phyloP scores from a whole-genome alignment of 2,113 vertebrate species.

The Notothenia rossii region DNA sequence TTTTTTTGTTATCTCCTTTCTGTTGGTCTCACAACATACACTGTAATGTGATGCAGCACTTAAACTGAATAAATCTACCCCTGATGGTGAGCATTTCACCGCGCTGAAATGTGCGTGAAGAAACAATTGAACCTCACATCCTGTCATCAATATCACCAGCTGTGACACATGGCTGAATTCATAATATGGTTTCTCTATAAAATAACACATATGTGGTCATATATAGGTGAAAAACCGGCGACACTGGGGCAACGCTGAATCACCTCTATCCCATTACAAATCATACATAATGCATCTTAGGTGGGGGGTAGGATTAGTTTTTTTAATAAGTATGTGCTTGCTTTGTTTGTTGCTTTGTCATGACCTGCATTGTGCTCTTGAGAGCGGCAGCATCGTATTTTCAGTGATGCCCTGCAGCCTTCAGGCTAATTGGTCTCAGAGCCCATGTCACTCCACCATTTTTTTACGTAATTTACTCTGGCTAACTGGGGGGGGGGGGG shows the following conservation, averaged over 20 bases:
- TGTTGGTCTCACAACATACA: slow-evolving; percentile 10
- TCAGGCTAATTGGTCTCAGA: slow-evolving; percentile 67
- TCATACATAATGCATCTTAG: slow-evolving; percentile 54
- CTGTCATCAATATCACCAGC: slow-evolving; percentile 51
- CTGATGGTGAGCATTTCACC: slow-evolving; percentile 16
- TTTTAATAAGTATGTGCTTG: neutral
- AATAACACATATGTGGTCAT: slow-evolving; percentile 30
- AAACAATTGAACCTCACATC: slow-evolving; percentile 37
- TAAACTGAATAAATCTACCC: slow-evolving; percentile 9
- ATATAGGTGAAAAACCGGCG: slow-evolving; percentile 16
- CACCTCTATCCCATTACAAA: slow-evolving; percentile 45
- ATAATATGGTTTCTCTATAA: slow-evolving; percentile 33
- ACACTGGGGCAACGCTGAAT: slow-evolving; percentile 24
- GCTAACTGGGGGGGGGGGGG: slow-evolving; percentile 24
- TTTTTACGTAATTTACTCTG: slow-evolving; percentile 45
- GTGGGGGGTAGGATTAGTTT: neutral
- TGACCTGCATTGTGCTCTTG: slow-evolving; percentile 29
- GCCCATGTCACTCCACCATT: slow-evolving; percentile 46
- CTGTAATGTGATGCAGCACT: slow-evolving; percentile 12
- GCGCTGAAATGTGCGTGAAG: slow-evolving; percentile 30
- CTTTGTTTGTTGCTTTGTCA: slow-evolving; percentile 39
- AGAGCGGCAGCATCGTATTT: slow-evolving; percentile 42
- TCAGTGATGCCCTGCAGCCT: slow-evolving; percentile 45
- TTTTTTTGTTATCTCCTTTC: neutral
- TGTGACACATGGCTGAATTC: slow-evolving; percentile 50